phyloP scores from a whole-genome alignment of 2,797 vertebrate species.

The Karalla daura region DNA sequence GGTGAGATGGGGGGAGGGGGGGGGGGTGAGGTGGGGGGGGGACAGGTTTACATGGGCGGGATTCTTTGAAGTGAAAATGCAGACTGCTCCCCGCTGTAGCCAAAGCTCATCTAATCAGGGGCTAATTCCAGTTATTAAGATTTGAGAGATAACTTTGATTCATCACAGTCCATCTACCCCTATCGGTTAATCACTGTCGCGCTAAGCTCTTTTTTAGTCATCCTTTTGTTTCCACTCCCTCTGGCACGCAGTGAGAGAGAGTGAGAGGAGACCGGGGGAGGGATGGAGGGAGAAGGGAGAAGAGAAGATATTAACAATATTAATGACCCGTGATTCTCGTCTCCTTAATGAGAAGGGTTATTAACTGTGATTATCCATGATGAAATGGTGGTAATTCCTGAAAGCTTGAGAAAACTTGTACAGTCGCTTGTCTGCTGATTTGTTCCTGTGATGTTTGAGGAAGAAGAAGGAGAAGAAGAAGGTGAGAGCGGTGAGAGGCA shows the following conservation, averaged over 20 bases:
- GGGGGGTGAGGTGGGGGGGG: conserved; percentile 59
- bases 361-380: conserved; percentile 83
- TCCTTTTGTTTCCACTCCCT: conserved; percentile 76
- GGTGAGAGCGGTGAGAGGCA: conserved; percentile 39
- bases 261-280: conserved; percentile 53
- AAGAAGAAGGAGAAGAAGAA: conserved; percentile 53
- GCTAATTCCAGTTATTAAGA: conserved; percentile 85
- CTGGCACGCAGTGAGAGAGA: conserved; percentile 61
- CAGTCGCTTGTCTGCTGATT: conserved; percentile 69
- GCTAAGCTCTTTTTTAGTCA: conserved; percentile 69
- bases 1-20: too few relatives aligned
- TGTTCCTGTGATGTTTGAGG: conserved; percentile 69
- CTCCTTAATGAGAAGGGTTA: conserved; percentile 82
- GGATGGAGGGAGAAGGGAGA: conserved; percentile 60
- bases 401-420: conserved; percentile 80
- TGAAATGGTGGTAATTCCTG: conserved; percentile 77
- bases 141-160: conserved; percentile 83
- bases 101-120: conserved; percentile 80
- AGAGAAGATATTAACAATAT: conserved; percentile 83
- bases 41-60: conserved; percentile 64
- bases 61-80: conserved; percentile 75
- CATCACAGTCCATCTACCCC: conserved; percentile 80
- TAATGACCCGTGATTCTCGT: conserved; percentile 81
- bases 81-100: conserved; percentile 60
- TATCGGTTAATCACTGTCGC: conserved; percentile 82